Evolutionary conservation across 2,113 vertebrate genomes (phyloP).

Genomic region (Atractosteus spatula): DNA sequence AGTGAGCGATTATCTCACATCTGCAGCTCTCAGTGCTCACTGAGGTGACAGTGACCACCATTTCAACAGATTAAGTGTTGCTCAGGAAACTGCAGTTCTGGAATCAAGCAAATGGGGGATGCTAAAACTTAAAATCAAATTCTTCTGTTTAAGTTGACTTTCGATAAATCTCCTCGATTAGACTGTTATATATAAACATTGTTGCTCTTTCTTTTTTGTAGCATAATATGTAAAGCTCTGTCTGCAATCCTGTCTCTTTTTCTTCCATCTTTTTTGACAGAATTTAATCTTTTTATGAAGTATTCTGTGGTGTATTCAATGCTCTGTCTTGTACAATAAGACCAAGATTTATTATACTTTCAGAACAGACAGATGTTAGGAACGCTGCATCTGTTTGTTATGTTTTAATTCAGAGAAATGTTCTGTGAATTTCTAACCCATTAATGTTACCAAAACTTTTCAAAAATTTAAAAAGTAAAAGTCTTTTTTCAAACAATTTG

Average conservation of each 20-base stretch:
- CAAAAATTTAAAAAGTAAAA: too few relatives aligned
- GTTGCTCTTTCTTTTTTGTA: not conserved
- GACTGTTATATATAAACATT: not conserved
- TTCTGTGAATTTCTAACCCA: too few relatives aligned
- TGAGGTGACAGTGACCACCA: not conserved
- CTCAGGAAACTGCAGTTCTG: not conserved
- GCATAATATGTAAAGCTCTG: not conserved
- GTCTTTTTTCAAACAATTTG: too few relatives aligned
- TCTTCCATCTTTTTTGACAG: not conserved
- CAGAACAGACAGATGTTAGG: too few relatives aligned
- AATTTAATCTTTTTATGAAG: not conserved
- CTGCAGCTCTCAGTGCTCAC: not conserved
- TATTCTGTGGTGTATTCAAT: too few relatives aligned
- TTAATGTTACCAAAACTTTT: too few relatives aligned
- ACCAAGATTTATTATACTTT: too few relatives aligned
- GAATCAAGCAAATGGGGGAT: conserved; percentile 1
- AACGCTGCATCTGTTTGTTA: too few relatives aligned
- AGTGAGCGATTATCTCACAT: too few relatives aligned
- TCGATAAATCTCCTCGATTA: not conserved
- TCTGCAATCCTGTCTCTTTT: not conserved
- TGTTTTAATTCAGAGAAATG: too few relatives aligned
- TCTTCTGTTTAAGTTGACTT: conserved; percentile 4
- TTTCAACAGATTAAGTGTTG: not conserved
- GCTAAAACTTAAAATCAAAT: not conserved
- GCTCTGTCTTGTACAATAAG: too few relatives aligned